Evolutionary conservation across 1,140 invertebrate species (phyloP), one percentile per base, ranked within the genome.

Genomic region (Drosophila setifemur): DNA sequence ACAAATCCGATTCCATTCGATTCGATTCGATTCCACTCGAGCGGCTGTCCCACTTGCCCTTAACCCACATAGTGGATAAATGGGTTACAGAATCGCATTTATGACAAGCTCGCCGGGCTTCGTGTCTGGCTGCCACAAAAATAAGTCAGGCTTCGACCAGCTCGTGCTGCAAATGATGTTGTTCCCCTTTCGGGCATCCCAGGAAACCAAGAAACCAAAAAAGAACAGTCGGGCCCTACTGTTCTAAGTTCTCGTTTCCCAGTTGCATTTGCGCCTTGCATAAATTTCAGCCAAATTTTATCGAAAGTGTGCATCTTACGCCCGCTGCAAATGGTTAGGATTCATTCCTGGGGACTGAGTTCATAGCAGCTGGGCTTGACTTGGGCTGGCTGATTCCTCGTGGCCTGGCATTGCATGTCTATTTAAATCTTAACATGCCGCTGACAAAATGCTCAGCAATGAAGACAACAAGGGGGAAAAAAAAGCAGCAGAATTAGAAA

Each of bases 371-470:
- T n/a, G n/a, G n/a, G n/a, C n/a, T n/a, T n/a, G n/a, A n/a, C n/a
- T n/a, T n/a, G n/a, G n/a, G n/a, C n/a, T n/a, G n/a, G 29, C 53
- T 40, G 66, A 54, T 55, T 31, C 39, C 48, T 44, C 28, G 28
- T 52, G 44, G 54, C 49, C 33, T 29, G 33, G 33, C 52, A 73
- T 63, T 64, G 73, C 73, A 83, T 83, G 78, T 83, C 78, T 83
- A 70, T 77, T 83, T 83, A 83, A 83, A 73, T 82, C 70, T 83
- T 73, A 73, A 83, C 78, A 83, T 83, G 73, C 81, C 78, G 78
- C 79, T 83, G 78, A 83, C 78, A 85, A 83, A 83, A 83, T 83
- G 79, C 78, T 83, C 64, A 67, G 71, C 78, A 77, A 83, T 83
- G 66, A 71, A 70, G 68, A 69, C 66, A 66, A 69, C 60, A 54